Evolutionary conservation across 2,888 invertebrate species (phyloP).

Genomic region (Embidobia sp.): DNA sequence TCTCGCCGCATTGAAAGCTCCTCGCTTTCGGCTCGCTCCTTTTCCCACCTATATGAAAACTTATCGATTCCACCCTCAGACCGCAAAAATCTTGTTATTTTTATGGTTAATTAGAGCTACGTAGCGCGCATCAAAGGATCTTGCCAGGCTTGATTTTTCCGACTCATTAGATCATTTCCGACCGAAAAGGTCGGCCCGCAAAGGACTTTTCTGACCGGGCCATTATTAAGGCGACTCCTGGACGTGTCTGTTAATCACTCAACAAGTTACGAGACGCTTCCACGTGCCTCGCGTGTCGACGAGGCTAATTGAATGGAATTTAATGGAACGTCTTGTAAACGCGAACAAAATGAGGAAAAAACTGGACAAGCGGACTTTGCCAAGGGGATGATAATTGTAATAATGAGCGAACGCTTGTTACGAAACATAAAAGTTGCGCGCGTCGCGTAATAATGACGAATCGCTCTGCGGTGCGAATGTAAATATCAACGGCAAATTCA

Average conservation of each 20-base stretch:
- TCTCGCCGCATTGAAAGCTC: slow-evolving; percentile 64
- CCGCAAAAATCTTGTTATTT: slow-evolving; percentile 79
- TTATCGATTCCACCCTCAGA: slow-evolving; percentile 57
- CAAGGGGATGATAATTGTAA: background rate
- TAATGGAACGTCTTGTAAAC: slow-evolving; percentile 60
- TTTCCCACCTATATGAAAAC: slow-evolving; percentile 53
- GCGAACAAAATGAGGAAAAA: background rate
- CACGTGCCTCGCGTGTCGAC: slow-evolving; percentile 62
- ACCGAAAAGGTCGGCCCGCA: slow-evolving; percentile 66
- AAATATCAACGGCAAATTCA: slow-evolving; percentile 16
- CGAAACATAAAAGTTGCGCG: background rate
- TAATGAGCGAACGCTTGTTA: background rate
- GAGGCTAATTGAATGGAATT: slow-evolving; percentile 63
- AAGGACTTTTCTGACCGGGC: slow-evolving; percentile 55
- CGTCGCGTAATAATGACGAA: slow-evolving; percentile 18
- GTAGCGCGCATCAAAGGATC: slow-evolving; percentile 67
- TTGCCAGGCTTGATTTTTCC: slow-evolving; percentile 76
- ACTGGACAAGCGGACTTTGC: no score
- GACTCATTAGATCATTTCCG: slow-evolving; percentile 78
- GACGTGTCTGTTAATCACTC: slow-evolving; percentile 64
- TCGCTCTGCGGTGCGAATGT: slow-evolving; percentile 1
- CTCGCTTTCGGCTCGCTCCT: slow-evolving; percentile 12
- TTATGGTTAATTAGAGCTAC: slow-evolving; percentile 79
- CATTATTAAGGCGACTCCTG: slow-evolving; percentile 53
- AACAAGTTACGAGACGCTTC: slow-evolving; percentile 57